A percentile compares a stretch with the other conserved stretches of the same genome.
These are phyloP conservation scores for Zophobas atratus DNA, from an alignment of 1,140 invertebrate species.

Conservation along the genomic window DNA sequence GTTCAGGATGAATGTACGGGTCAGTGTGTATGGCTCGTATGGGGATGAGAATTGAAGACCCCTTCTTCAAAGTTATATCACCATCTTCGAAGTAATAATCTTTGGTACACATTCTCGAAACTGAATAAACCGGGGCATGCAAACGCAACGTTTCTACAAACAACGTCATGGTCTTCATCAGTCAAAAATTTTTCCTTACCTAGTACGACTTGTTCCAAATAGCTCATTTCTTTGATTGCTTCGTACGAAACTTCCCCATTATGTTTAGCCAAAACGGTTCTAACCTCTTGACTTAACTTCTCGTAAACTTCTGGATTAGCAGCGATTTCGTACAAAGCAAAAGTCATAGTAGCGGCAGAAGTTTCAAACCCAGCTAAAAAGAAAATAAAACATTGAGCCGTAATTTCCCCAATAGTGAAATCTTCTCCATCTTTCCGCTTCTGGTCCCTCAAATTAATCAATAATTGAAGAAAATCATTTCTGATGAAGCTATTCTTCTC, in stretches of 20 bases:
- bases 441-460: conserved; percentile 34
- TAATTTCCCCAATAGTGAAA: conserved; percentile 5
- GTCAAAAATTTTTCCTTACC: conserved; percentile 64
- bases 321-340: conserved; percentile 69
- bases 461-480: conserved; percentile 51
- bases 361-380: conserved; percentile 70
- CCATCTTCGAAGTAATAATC: conserved; percentile 67
- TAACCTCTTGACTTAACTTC: conserved; percentile 68
- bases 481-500: conserved; percentile 65
- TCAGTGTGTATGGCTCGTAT: conserved; percentile 75
- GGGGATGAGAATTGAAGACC: conserved; percentile 73
- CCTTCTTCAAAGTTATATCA: conserved; percentile 67
- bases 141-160: conserved; percentile 70
- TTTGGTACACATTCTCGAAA: conserved; percentile 67
- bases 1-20: conserved; percentile 71
- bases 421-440: conserved; percentile 1
- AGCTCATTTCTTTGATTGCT: conserved; percentile 71
- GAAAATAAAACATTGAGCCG: conserved; percentile 44
- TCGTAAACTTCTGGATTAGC: conserved; percentile 68
- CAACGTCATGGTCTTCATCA: neutral
- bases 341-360: conserved; percentile 67
- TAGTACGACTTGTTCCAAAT: conserved; percentile 53
- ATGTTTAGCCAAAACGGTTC: conserved; percentile 66
- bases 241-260: conserved; percentile 72
- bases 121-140: conserved; percentile 70